Evolutionary conservation across 1,140 invertebrate genomes (phyloP).

Genomic region (Proales similis): DNA sequence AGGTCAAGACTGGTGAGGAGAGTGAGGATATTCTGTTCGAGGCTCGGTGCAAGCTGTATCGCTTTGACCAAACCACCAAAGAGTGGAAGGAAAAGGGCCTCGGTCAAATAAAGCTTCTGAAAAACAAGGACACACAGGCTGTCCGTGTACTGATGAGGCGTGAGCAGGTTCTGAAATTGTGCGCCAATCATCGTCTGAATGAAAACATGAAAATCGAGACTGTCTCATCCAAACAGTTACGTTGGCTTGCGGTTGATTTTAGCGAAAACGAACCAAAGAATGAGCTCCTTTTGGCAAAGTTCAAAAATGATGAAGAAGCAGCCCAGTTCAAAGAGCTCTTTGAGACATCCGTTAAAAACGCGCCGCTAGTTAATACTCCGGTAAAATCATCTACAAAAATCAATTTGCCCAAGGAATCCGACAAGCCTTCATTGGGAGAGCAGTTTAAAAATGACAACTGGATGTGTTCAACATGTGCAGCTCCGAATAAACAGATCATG

Average conservation of each 20-base stretch:
- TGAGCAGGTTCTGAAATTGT: constrained; percentile 55
- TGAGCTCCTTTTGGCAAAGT: constrained; percentile 16
- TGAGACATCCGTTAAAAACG: constrained; percentile 3
- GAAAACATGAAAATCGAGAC: constrained; percentile 44
- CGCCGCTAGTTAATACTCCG: constrained; percentile 5
- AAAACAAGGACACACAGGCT: constrained; percentile 9
- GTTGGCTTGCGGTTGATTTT: constrained; percentile 25
- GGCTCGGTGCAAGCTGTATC: constrained; percentile 47
- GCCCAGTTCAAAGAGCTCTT: constrained; percentile 19
- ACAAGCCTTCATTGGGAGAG: constrained; percentile 8
- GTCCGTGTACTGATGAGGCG: constrained; percentile 51
- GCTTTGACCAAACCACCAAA: neutral
- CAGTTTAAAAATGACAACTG: constrained; percentile 5
- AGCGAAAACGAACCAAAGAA: constrained; percentile 6
- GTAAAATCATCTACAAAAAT: neutral
- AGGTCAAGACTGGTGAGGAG: constrained; percentile 73
- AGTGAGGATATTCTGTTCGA: constrained; percentile 63
- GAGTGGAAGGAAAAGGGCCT: constrained; percentile 56
- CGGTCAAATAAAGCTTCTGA: constrained; percentile 52
- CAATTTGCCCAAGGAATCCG: neutral
- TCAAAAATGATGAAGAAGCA: constrained; percentile 24
- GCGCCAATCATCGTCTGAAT: constrained; percentile 51
- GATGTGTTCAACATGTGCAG: constrained; percentile 11
- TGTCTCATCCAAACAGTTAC: constrained; percentile 21
- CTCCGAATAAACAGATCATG: constrained; percentile 20